Evolutionary conservation across 2,113 vertebrate genomes (phyloP).

Genomic region (Sterrhoptilus dennistouni): DNA sequence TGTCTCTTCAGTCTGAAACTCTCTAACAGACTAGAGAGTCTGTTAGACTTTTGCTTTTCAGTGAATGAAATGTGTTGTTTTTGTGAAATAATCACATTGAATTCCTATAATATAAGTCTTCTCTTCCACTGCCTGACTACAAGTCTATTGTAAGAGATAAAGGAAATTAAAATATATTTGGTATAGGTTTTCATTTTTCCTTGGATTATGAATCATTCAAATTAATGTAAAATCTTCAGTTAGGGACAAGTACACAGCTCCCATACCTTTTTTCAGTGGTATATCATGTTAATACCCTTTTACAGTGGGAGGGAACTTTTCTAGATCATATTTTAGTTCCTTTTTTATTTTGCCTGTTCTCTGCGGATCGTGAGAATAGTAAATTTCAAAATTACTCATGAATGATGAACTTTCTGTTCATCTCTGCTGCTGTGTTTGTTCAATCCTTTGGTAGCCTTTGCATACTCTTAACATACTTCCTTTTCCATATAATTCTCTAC

Average conservation of each 20-base stretch:
- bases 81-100: neutral
- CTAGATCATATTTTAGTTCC: neutral
- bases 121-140: too few species aligned
- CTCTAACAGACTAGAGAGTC: neutral
- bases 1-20: neutral
- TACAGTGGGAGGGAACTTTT: neutral
- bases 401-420: neutral
- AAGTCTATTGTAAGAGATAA: neutral
- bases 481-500: neutral
- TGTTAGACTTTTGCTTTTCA: neutral
- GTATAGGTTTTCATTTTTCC: neutral
- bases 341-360: neutral
- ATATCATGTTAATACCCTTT: neutral
- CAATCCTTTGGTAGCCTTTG: neutral
- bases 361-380: neutral
- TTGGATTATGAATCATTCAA: neutral
- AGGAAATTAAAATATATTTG: neutral
- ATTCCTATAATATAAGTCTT: neutral
- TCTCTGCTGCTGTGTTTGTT: constrained; percentile 15
- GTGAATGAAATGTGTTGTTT: neutral
- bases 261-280: neutral
- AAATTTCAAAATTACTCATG: neutral
- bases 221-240: neutral
- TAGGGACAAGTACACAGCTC: neutral
- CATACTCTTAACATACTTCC: constrained; percentile 15